phyloP scores from a whole-genome alignment of 2,888 invertebrate genomes.

The Trisateles emortualis region DNA sequence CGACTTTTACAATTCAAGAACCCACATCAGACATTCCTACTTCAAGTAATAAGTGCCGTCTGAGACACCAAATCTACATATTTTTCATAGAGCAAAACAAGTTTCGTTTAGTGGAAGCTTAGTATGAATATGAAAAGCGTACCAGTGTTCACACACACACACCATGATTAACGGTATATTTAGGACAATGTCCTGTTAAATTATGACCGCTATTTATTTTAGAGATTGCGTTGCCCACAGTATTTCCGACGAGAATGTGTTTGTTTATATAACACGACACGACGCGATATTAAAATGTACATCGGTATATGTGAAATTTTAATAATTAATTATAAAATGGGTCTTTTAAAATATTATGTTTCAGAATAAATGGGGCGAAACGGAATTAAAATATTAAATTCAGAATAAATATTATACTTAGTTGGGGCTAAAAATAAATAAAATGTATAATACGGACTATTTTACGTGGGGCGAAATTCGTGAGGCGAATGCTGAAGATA shows the following conservation, averaged over 20 bases:
- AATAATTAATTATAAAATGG: not conserved
- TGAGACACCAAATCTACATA: conserved; percentile 51
- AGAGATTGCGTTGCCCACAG: conserved; percentile 52
- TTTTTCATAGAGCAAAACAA: conserved; percentile 57
- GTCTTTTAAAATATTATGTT: no score
- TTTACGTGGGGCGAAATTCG: no score
- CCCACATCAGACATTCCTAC: conserved; percentile 30
- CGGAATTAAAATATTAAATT: no score
- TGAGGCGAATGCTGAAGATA: no score
- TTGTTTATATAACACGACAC: not conserved
- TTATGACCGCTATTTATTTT: conserved; percentile 63
- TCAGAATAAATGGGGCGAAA: no score
- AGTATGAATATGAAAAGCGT: conserved; percentile 44
- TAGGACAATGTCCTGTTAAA: conserved; percentile 62
- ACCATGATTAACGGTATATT: conserved; percentile 62
- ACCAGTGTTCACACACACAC: conserved; percentile 50
- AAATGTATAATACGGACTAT: no score
- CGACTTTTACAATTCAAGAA: not conserved
- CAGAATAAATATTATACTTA: no score
- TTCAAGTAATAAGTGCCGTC: conserved; percentile 26
- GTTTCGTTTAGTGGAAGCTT: conserved; percentile 49
- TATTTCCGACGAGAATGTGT: conserved; percentile 23
- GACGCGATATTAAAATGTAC: not conserved
- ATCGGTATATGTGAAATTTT: not conserved
- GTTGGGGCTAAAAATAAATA: no score